Evolutionary conservation across 2,113 vertebrate species (phyloP), one percentile per base, ranked within the genome.

Genomic region (Tachysurus fulvidraco): DNA sequence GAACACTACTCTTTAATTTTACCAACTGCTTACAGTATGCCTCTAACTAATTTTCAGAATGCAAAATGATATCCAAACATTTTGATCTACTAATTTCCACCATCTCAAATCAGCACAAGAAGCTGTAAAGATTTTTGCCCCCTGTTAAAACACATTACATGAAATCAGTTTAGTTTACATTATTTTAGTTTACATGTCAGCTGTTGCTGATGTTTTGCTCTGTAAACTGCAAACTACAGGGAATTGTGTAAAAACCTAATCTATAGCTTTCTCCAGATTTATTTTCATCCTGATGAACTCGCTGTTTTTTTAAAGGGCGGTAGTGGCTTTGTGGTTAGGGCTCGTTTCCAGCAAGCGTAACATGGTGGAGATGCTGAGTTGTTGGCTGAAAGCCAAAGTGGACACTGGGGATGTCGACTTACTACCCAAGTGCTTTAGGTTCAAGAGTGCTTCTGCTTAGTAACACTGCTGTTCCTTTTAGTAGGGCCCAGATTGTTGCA

Each of bases 341-440:
- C 74, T 78, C 46, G 7, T 69, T 44, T 69, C 85, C 52, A 86
- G 64, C 50, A 81, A 71, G 21, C 4, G 19, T 25, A 81, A 86
- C 85, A 81, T 86, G 78, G 54, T 4, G 50, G 46, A 86, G 64
- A 64, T 59, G 77, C 64, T 21, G 50, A 30, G 60, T 59, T 54
- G 28, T 60, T 85, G 84, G 77, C 76, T 86, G 4, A 69, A 71
- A 59, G 50, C 85, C 85, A 86, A 59, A 80, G 77, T 57, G 30
- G 57, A 80, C 85, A 41, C 83, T 44, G 16, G 83, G 83, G 83
- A 84, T 80, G 76, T 67, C 80, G 77, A 55, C 60, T 79, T 86
- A 46, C 60, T 36, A 86, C 46, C 85, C 46, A 36, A 86, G 85
- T 21, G 62, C 41, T 81, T 44, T 25, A 59, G 73, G 69, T 84